These are phyloP conservation scores for Zophobas atratus DNA, from an alignment of 1,140 invertebrate species.

Conservation along the genomic window DNA sequence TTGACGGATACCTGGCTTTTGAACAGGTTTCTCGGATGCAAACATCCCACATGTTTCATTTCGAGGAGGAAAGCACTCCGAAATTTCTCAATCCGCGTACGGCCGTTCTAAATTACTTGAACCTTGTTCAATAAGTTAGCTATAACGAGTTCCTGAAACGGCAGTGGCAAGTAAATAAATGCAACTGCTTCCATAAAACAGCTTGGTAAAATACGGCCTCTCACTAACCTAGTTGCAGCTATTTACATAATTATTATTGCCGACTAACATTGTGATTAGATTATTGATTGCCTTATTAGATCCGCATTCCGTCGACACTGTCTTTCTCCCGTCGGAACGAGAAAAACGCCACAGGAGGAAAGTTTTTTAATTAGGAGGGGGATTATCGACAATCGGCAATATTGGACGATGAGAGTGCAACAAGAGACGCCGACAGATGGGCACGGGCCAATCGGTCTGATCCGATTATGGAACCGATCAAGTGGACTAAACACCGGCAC, in stretches of 20 bases:
- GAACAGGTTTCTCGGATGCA: constrained; percentile 27
- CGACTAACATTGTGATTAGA: constrained; percentile 47
- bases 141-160: constrained; percentile 55
- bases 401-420: background rate
- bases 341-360: background rate
- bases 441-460: constrained; percentile 43
- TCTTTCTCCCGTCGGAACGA: constrained; percentile 8
- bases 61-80: constrained; percentile 15
- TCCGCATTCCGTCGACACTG: constrained; percentile 46
- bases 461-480: constrained; percentile 53
- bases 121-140: constrained; percentile 45
- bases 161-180: constrained; percentile 51
- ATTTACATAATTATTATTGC: constrained; percentile 58
- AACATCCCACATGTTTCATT: constrained; percentile 4
- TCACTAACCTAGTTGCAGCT: constrained; percentile 57
- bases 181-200: constrained; percentile 53
- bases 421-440: constrained; percentile 13
- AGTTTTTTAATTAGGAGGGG: constrained; percentile 6
- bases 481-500: constrained; percentile 73
- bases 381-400: background rate
- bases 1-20: constrained; percentile 36
- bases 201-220: constrained; percentile 54
- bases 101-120: constrained; percentile 52
- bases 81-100: constrained; percentile 30
- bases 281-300: constrained; percentile 49